Evolutionary conservation across 2,113 vertebrate genomes (phyloP).

Genomic region (Rhynchopsitta pachyrhyncha): DNA sequence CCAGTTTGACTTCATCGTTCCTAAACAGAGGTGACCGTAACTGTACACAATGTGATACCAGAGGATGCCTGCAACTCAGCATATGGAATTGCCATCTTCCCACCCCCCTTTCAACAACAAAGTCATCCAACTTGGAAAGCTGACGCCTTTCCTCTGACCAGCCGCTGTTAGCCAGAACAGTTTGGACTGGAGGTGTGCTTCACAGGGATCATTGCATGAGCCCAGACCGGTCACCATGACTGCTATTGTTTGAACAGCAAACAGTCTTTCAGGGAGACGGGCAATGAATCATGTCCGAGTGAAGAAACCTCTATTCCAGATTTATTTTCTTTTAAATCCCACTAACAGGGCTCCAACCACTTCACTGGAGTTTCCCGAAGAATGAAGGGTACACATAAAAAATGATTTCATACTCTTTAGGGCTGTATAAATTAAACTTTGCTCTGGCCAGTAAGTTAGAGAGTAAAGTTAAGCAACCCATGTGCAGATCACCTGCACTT

Average conservation of each 20-base stretch:
- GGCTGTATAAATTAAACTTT: constrained; percentile 21
- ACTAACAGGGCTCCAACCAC: not conserved
- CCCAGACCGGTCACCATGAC: not conserved
- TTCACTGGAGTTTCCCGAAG: not conserved
- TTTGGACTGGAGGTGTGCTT: not conserved
- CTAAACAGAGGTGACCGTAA: not conserved
- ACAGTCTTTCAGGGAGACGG: not conserved
- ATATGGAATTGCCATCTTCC: not conserved
- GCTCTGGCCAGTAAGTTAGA: constrained; percentile 33
- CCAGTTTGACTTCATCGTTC: rapidly evolving
- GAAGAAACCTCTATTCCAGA: not conserved
- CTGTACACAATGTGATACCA: rapidly evolving
- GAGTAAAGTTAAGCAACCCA: constrained; percentile 35
- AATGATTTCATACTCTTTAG: not conserved
- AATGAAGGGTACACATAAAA: not conserved
- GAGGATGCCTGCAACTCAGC: not conserved
- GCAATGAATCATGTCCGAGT: not conserved
- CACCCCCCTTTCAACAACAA: not conserved
- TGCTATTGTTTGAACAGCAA: not conserved
- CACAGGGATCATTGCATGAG: rapidly evolving
- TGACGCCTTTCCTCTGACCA: not conserved
- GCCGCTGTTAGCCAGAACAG: not conserved
- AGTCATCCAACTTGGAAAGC: not conserved
- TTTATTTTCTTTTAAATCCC: not conserved
- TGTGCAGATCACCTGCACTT: constrained; percentile 12